Percentiles rank a stretch among this genome's conserved stretches.
These are phyloP conservation scores for Lasius fuliginosus DNA, from an alignment of 2,888 invertebrate species.

Conservation along the genomic window DNA sequence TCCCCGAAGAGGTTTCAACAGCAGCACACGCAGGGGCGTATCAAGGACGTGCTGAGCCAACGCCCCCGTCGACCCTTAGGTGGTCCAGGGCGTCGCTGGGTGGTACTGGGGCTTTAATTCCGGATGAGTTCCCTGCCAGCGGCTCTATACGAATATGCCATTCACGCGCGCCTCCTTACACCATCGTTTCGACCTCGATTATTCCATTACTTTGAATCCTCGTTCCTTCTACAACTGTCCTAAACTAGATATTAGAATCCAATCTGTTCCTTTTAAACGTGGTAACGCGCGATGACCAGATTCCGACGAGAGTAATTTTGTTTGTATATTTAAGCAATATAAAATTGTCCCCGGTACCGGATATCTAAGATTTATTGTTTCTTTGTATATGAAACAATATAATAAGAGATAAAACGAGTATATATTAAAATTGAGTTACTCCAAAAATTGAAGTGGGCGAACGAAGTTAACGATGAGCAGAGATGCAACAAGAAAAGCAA, in stretches of 20 bases:
- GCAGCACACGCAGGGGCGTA: slow-evolving; percentile 84
- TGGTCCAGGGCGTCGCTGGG: slow-evolving; percentile 85
- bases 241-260: background rate
- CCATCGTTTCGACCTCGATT: slow-evolving; percentile 24
- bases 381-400: background rate
- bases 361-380: background rate
- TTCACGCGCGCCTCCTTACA: slow-evolving; percentile 19
- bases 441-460: background rate
- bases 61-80: slow-evolving; percentile 86
- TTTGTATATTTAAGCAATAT: background rate
- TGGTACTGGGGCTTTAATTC: slow-evolving; percentile 79
- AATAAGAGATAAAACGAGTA: background rate
- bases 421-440: background rate
- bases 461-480: background rate
- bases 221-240: background rate
- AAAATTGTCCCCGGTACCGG: background rate
- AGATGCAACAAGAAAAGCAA: background rate
- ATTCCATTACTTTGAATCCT: slow-evolving; percentile 17
- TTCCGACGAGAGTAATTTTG: background rate
- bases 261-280: background rate
- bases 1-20: slow-evolving; percentile 72
- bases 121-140: slow-evolving; percentile 59
- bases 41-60: slow-evolving; percentile 81
- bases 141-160: slow-evolving; percentile 55
- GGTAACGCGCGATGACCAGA: background rate